Evolutionary conservation across 2,888 invertebrate genomes (phyloP), one percentile per base, ranked within the genome.

Genomic region (Prosapia bicincta): DNA sequence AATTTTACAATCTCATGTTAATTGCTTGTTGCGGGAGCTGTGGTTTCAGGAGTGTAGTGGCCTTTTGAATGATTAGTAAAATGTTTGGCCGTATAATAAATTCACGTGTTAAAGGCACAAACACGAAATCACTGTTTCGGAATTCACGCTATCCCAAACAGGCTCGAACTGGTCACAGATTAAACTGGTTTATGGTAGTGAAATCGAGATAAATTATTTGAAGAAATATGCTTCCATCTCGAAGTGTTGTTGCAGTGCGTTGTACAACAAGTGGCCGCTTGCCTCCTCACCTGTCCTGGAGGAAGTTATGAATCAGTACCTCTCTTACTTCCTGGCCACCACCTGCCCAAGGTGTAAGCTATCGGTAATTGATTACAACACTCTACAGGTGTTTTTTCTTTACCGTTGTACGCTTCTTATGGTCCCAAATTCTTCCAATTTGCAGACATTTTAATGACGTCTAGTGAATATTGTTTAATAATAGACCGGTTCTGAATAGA

Each of bases 231-330:
- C n/a, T n/a, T n/a, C n/a, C n/a, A n/a, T n/a, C n/a, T n/a, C n/a
- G 38, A 38, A 38, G 15, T 66, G 7, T 69, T 69, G 26, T 26
- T 69, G 20, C 26, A 20, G 6, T n/a, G 23, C 71, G 9, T 65
- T 25, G 13, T 65, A 13, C n/a, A 28, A 13, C 72, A 28, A 72
- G 72, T 72, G 66, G 66, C 30, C 65, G 32, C 66, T 72, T 66
- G 25, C 13, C 24, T 20, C 54, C 20, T 38, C 74, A 74, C 74
- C 74, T 74, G 74, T 74, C 74, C 25, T 20, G 24, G 23, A 74
- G 74, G 74, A 74, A 74, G 69, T 69, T 26, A 74, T 74, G 74
- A 74, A 74, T 74, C 74, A 74, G 74, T 10, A 70, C 25, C 13
- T n/a, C 20, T 54, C 54, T 20, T 54, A 54, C 54, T 54, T 54